Evolutionary conservation across 1,140 invertebrate species (phyloP).

Genomic region (Pseudomyrmex cubaensis): DNA sequence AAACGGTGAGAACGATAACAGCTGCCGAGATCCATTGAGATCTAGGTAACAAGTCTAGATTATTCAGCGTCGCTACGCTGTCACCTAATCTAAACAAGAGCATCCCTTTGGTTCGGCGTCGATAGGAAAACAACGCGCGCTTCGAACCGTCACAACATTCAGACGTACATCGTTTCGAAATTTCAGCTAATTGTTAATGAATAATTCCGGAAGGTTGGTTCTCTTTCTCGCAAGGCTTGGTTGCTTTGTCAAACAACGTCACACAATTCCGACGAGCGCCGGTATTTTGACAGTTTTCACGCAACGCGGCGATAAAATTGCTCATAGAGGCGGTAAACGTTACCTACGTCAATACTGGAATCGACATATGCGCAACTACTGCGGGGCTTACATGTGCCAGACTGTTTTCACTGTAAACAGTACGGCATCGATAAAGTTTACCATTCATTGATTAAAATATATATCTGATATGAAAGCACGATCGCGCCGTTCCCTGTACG

Average conservation of each 20-base stretch:
- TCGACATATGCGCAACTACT: conserved; percentile 54
- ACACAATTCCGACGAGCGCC: conserved; percentile 19
- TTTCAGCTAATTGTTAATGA: background rate
- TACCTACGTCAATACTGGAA: conserved; percentile 44
- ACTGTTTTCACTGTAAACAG: conserved; percentile 57
- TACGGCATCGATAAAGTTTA: conserved; percentile 55
- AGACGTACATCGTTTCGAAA: no score
- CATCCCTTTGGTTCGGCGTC: no score
- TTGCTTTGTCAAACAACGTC: conserved; percentile 11
- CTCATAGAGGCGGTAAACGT: conserved; percentile 55
- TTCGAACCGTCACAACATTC: no score
- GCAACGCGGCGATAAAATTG: conserved; percentile 45
- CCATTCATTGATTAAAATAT: conserved; percentile 62
- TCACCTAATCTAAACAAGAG: no score
- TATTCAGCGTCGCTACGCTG: no score
- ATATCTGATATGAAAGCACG: conserved; percentile 29
- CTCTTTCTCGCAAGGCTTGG: background rate
- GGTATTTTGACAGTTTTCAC: conserved; percentile 50
- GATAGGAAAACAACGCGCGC: no score
- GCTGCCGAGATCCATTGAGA: no score
- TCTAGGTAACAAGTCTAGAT: no score
- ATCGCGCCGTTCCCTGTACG: conserved; percentile 3
- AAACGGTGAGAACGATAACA: no score
- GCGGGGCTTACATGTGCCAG: conserved; percentile 47
- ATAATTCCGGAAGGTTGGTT: background rate